Conservation (phyloP, 2,113 vertebrate genomes). For the Corythaixoides concolor region DNA sequence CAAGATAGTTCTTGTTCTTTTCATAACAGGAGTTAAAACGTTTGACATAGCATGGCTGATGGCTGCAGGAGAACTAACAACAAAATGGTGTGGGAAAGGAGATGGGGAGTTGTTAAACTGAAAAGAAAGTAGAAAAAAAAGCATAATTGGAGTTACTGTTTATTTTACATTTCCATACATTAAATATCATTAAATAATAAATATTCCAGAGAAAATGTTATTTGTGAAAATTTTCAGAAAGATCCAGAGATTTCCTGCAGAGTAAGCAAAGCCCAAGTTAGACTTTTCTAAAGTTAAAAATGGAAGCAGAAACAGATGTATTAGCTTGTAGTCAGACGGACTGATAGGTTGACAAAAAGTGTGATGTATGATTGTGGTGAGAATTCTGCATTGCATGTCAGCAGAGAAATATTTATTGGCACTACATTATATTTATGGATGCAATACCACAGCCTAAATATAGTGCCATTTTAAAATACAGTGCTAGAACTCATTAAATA, state of each 20-base stretch:
- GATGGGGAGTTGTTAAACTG: not conserved
- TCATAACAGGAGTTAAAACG: not conserved
- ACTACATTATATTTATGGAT: not conserved
- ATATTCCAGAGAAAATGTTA: not conserved
- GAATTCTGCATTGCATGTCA: not conserved
- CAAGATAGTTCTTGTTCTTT: not conserved
- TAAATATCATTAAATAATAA: not conserved
- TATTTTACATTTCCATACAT: not conserved
- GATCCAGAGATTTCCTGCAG: not conserved
- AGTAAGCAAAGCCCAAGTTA: not conserved
- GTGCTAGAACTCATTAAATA: constrained; percentile 17
- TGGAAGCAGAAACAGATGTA: not conserved
- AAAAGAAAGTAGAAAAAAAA: not conserved
- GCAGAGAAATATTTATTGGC: constrained; percentile 39
- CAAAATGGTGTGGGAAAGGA: not conserved
- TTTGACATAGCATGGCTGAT: not conserved
- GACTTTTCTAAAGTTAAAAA: not conserved
- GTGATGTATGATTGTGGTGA: not conserved
- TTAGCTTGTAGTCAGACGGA: not conserved
- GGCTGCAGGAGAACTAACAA: not conserved
- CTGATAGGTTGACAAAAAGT: not conserved
- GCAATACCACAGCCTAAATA: not conserved
- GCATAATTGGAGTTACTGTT: not conserved
- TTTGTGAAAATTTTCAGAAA: not conserved
- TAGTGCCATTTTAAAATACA: not conserved